Base-by-base conservation (phyloP, 2,888 invertebrate species). In the Halictus quadricinctus region DNA sequence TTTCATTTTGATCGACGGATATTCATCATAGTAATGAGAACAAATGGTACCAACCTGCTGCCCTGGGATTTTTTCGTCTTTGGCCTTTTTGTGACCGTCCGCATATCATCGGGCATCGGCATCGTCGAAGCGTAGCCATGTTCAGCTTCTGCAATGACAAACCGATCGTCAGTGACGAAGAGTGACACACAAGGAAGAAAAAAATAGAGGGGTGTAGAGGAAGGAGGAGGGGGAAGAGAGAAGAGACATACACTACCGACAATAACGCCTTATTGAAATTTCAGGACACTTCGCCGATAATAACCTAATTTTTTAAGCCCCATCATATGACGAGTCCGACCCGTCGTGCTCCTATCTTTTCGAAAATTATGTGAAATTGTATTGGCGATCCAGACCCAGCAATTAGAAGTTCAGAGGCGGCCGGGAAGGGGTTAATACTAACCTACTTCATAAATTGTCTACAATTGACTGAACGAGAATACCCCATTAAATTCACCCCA, bases 11-110 rank as follows among this genome's bases (percentile, higher is more conserved):
- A 58, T 29, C 64, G 64, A 29, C 64, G 64, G 13, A 25, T 29
- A 18, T 64, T 29, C 6, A 29, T 64, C 29, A 29, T 2, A 3
- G 15, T 29, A 64, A 64, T 29, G 29, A 64, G 12, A 43, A 43
- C 58, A 10, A 76, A 77, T 21, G 70, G 66, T 88, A 90, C 96
- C 95, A 95, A 98, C 98, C 97, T 97, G 96, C 97, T 97, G 95
- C 97, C 97, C 96, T 97, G 97, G 95, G 97, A 97, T 96, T 98
- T 98, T 96, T 97, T 98, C 95, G 97, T 97, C 96, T 97, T 97
- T 95, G 96, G 96, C 95, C 97, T 97, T 95, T 97, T 97, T 94
- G 96, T 96, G 93, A 96, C 96, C 95, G 94, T 95, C 95, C 96
- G 96, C 94, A 96, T 95, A 95, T 97, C 97, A 95, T 97, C 97